Evolutionary conservation across 2,113 vertebrate species (phyloP), one percentile per base, ranked within the genome.

Genomic region (Atlantisia rogersi): DNA sequence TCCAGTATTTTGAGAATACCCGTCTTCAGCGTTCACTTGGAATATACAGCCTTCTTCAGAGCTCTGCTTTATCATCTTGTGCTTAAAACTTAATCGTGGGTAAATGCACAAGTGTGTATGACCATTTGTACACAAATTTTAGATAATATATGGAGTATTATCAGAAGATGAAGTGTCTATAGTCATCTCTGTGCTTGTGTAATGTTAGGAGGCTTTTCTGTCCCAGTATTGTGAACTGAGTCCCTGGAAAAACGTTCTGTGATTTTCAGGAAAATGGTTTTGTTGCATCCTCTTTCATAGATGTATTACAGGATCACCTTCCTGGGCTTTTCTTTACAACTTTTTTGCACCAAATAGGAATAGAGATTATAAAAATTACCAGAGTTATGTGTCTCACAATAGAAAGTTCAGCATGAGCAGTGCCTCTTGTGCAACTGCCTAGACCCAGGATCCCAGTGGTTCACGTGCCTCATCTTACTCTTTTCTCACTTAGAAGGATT

Each of bases 71-170:
- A n/a, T 59, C 29, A 9, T 53, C 55, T 48, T 65, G 58, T 59
- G 81, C 62, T 88, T 81, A 64, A 65, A 53, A 26, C n/a, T 69
- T 13, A 6, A 16, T 18, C 1, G 0, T 8, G 8, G 29, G 17
- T 12, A 22, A 46, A 29, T 3, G 2, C 35, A 35, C 63, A 24
- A 16, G 42, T 16, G 16, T 55, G 21, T 46, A n/a, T 64, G 81
- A 8, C 29, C 6, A 5, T 59, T 53, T 10, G 22, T 44, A n/a
- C 8, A 16, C 15, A 7, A 2, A 0, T 53, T 15, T 3, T 3
- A 20, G 64, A 17, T 37, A 2, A 58, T 50, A 37, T 26, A 40
- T 89, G 42, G 11, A 55, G 20, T 15, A 6, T 71, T 74, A 6
- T n/a, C 29, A 15, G 17, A 59, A 74, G 42, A 5, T 35, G 16